These are phyloP conservation scores for Tapirus terrestris DNA, from an alignment of 2,113 vertebrate genomes.

Conservation along the genomic window DNA sequence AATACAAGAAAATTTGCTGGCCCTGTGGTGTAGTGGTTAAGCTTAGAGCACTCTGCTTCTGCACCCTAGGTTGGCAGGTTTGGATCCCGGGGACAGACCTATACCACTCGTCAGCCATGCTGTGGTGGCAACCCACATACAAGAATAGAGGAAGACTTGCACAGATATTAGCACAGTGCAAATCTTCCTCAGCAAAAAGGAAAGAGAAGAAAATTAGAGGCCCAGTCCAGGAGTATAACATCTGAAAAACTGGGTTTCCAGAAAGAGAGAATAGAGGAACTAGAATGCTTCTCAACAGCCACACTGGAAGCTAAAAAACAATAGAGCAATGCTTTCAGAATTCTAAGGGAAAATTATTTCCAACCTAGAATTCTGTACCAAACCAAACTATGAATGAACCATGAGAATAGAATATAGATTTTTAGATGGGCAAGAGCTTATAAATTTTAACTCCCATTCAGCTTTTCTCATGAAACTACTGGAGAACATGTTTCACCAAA, in stretches of 20 bases:
- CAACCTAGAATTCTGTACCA: not conserved
- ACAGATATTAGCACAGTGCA: too few species aligned
- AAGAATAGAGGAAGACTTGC: too few species aligned
- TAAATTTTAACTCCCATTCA: not conserved
- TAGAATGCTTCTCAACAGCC: not conserved
- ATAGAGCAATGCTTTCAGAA: not conserved
- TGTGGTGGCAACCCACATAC: too few species aligned
- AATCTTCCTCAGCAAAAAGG: too few species aligned
- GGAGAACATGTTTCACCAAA: not conserved
- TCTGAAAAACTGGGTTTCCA: not conserved
- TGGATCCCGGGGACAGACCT: too few species aligned
- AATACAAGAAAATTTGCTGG: not conserved
- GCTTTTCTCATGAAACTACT: slow-evolving; percentile 1
- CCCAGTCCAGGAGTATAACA: not conserved
- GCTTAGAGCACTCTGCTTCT: too few species aligned
- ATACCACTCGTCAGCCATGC: too few species aligned
- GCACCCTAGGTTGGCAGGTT: too few species aligned
- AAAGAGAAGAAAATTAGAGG: not conserved
- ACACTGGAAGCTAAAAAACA: not conserved
- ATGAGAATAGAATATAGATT: not conserved
- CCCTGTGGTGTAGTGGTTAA: too few species aligned
- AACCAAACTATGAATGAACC: not conserved
- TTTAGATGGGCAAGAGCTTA: not conserved
- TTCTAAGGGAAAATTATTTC: not conserved
- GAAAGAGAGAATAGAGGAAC: not conserved